A percentile compares a stretch with the other conserved stretches of the same genome.
These are phyloP conservation scores for Spisula subtruncata DNA, from an alignment of 2,888 invertebrate genomes.

Conservation along the genomic window DNA sequence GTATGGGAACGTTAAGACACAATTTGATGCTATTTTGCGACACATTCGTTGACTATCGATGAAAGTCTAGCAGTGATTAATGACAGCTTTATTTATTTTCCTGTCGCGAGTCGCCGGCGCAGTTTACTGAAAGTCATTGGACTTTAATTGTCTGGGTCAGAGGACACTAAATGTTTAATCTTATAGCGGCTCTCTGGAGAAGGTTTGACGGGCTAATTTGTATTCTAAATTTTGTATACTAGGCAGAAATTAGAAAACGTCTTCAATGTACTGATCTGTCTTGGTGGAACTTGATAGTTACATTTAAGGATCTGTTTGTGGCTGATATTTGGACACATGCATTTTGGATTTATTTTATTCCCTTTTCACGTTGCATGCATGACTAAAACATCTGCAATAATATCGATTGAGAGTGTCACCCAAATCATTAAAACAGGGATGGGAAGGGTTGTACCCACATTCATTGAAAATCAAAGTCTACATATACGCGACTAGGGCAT, in stretches of 20 bases:
- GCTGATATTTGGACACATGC: too few species aligned
- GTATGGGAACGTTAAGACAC: conserved; percentile 51
- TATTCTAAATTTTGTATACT: background rate
- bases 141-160: conserved; percentile 20
- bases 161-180: conserved; percentile 22
- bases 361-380: too few species aligned
- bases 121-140: conserved; percentile 11
- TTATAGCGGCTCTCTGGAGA: background rate
- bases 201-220: background rate
- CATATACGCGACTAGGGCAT: too few species aligned
- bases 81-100: conserved; percentile 47
- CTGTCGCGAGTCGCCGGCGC: background rate
- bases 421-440: too few species aligned
- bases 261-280: background rate
- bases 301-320: too few species aligned
- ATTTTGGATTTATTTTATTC: too few species aligned
- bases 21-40: conserved; percentile 42
- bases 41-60: conserved; percentile 50
- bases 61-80: conserved; percentile 46
- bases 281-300: background rate
- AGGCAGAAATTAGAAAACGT: background rate
- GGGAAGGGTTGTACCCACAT: too few species aligned
- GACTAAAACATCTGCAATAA: too few species aligned
- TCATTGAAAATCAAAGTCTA: too few species aligned
- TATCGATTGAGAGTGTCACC: too few species aligned